phyloP scores from a whole-genome alignment of 2,113 vertebrate species.

The Dissostichus mawsoni region DNA sequence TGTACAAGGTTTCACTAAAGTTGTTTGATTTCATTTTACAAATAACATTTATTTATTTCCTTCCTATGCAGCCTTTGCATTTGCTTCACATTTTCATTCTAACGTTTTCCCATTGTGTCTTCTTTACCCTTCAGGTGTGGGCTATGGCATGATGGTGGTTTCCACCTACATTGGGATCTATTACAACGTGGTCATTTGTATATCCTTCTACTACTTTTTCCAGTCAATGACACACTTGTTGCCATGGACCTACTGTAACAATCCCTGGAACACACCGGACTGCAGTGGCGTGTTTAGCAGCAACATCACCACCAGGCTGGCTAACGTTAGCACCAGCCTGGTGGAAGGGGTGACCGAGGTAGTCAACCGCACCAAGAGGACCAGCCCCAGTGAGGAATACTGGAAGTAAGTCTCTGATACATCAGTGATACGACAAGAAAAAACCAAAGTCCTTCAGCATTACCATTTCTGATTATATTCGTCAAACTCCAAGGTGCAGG shows the following conservation, averaged over 20 bases:
- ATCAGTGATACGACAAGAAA: not conserved
- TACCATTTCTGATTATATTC: too few relatives aligned
- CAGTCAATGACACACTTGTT: constrained; percentile 94
- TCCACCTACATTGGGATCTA: constrained; percentile 99
- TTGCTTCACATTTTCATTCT: not conserved
- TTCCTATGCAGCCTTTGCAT: not conserved
- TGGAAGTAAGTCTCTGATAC: constrained; percentile 89
- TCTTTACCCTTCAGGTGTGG: constrained; percentile 86
- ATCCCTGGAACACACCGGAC: constrained; percentile 93
- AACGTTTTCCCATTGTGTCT: not conserved
- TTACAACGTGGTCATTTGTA: constrained; percentile 99
- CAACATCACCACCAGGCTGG: constrained; percentile 77
- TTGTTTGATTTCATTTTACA: too few relatives aligned
- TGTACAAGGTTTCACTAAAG: too few relatives aligned
- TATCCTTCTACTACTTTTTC: constrained; percentile 99
- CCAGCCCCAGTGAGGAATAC: constrained; percentile 98
- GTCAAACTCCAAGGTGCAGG: not conserved
- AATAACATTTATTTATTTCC: too few relatives aligned
- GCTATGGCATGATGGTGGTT: constrained; percentile 99
- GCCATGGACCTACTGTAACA: constrained; percentile 98
- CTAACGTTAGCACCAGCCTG: constrained; percentile 70
- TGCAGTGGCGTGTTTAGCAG: constrained; percentile 88
- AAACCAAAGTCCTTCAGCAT: not conserved
- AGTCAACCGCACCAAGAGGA: constrained; percentile 92
- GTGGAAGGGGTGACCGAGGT: constrained; percentile 81